Evolutionary conservation across 2,113 vertebrate species (phyloP), one percentile per base, ranked within the genome.

Genomic region (Toxotes chatareus): DNA sequence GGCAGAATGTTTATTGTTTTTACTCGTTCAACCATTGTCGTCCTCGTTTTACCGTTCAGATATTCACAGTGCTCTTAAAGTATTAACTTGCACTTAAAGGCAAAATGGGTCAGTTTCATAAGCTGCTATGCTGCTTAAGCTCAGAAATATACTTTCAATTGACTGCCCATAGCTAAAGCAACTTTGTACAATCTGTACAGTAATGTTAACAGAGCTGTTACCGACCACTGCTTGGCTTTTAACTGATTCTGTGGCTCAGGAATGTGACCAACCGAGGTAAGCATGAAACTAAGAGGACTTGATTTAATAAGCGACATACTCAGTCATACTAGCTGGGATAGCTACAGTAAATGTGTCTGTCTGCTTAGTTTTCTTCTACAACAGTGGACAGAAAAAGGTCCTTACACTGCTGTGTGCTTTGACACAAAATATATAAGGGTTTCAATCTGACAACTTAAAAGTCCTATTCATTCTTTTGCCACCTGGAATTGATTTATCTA

Each of bases 221-320:
- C 4, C 12, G 56, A 31, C 36, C 13, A 19, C 7, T 47, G 4
- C 63, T 63, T 16, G 9, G 19, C 42, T 64, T 63, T 76, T 4
- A 62, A n/a, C 14, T 53, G n/a, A 2, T 11, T 49, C 17, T 17
- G 19, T 27, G 36, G 17, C 38, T 62, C 19, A 31, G 14, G 56
- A 32, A 47, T 55, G 49, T 23, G 73, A 82, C 38, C 5, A 46
- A 27, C 23, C 53, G 55, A 60, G 23, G 42, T 44, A 36, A 61
- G 71, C n/a, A 73, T 16, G 32, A 64, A 16, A 27, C 27, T 53
- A 53, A n/a, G 3, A 53, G 21, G 16, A 19, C 17, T 47, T 27
- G 27, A 27, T 27, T 27, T 27, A 27, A 27, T 27, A 27, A 27
- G 27, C 27, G 1, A 16, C 27, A 56, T 55, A 12, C 34, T n/a